Base-by-base conservation (phyloP, 2,797 vertebrate species). In the Geotria australis region DNA sequence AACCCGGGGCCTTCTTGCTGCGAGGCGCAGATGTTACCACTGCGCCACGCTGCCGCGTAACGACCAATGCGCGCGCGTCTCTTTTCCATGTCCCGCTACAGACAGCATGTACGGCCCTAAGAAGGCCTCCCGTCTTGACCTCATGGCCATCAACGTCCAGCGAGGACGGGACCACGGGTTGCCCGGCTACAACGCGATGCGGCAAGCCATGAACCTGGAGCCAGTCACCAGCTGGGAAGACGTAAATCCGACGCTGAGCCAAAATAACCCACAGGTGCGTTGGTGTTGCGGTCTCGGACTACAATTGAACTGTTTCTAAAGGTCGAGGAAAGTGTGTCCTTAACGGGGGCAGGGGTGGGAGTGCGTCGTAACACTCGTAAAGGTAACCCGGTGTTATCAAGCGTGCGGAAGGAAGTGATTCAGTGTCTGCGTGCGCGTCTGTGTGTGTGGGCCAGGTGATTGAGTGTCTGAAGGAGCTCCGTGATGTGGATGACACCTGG, bases 71-170 rank as follows among this genome's bases (percentile, higher is more conserved):
- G 5, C 53, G 57, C 8, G 2, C 12, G 57, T 1, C 45, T 24
- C 15, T 15, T 53, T 12, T 24, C 49, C 49, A n/a, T 61, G 62
- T 1, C 61, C 10, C 48, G 60, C 55, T 56, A 51, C 63, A 98
- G 91, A 98, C 69, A 95, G 73, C 68, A 94, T 88, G 85, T 94
- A 94, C 0, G 88, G 89, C 14, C 76, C 79, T 1, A 61, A 81
- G 48, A 74, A 66, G 59, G 91, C 77, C 67, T 76, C 78, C 5
- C 79, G 83, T n/a, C 71, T 79, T 0, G 91, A 99, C 69, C 72
- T 77, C 0, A 72, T 85, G 58, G 84, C 86, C 46, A 63, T 71
- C 64, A 83, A 77, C 60, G 65, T 96, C 59, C 85, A 91, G 60
- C 78, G 77, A 2, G 83, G 81, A 10, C 63, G 91, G 60, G 91